These are phyloP conservation scores for Rhabditoides inermis DNA, from an alignment of 2,888 invertebrate genomes.

Conservation along the genomic window DNA sequence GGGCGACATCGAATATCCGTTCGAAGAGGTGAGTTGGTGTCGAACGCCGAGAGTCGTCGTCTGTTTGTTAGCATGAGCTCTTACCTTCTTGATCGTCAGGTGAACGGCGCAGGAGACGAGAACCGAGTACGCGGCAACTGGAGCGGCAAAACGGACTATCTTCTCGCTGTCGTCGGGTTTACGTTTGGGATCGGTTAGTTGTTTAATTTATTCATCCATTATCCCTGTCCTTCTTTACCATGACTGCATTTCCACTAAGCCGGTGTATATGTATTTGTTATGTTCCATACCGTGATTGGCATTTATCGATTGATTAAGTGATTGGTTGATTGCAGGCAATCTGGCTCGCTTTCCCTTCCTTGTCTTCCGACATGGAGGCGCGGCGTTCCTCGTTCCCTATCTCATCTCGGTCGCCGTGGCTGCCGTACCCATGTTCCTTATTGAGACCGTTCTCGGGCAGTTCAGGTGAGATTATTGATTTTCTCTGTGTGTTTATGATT, in stretches of 20 bases:
- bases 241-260: background rate
- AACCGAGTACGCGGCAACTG: conserved; percentile 58
- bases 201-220: background rate
- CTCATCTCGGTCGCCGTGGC: conserved; percentile 70
- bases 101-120: conserved; percentile 53
- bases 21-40: conserved; percentile 36
- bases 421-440: conserved; percentile 73
- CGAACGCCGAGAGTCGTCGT: background rate
- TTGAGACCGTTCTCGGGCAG: conserved; percentile 73
- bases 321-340: conserved; percentile 57
- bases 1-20: conserved; percentile 52
- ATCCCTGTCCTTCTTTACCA: conserved; percentile 3
- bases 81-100: too few species aligned
- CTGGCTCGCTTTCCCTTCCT: conserved; percentile 64
- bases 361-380: conserved; percentile 45
- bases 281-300: too few species aligned
- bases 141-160: conserved; percentile 58
- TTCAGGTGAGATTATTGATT: too few species aligned
- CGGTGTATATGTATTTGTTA: conserved; percentile 37
- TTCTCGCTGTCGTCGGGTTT: conserved; percentile 61
- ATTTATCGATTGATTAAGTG: too few species aligned
- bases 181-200: conserved; percentile 42
- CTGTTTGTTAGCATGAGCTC: background rate
- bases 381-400: conserved; percentile 72
- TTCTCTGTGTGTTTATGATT: too few species aligned